Base-by-base conservation (phyloP, 64 coral and sea anemone genomes). In the Stichodactyla helianthus region DNA sequence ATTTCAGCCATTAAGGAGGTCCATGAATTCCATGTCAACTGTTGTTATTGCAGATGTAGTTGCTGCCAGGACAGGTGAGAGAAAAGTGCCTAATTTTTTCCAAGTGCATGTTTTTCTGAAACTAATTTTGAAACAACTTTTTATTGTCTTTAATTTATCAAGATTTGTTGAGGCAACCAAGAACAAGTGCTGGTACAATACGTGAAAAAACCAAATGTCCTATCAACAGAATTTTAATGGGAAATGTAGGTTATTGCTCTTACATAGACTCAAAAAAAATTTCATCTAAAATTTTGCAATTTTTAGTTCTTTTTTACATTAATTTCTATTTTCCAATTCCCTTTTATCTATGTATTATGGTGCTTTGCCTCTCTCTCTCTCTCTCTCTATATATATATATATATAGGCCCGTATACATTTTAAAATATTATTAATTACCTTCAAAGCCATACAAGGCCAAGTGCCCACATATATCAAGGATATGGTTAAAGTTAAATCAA, bases 221-320 rank as follows among this genome's bases (percentile, higher is more conserved):
- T 26, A 99, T 99, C 4, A 99, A 99, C 59, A 99, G 92, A 86
- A 71, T 99, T 23, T 84, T 99, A 79, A 99, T 99, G 80, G 97
- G 97, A 79, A 99, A 83, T 64, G 97, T 99, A 92, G 59, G 17
- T 80, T n/a, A 9, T 20, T 27, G 51, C 25, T 6, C 12, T 65
- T 17, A 65, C 5, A 7, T 0, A 8, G 6, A 65, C 59, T 5
- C 59, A 62, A 4, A 62, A 17, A 10, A 0, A 58, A 0, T 8
- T 10, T 58, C 56, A 58, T 58, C 56, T 31, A 31, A 31, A 44
- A 44, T 44, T 44, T 44, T 44, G 35, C 35, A 1, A 44, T 44
- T 44, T 44, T 44, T 44, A 44, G 35, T 44, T 44, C 35, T 44
- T 44, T 44, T 44, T 44, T 1, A 44, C 35, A 44, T 31, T 31